Evolutionary conservation across 2,113 vertebrate species (phyloP).

Genomic region (Pica pica): DNA sequence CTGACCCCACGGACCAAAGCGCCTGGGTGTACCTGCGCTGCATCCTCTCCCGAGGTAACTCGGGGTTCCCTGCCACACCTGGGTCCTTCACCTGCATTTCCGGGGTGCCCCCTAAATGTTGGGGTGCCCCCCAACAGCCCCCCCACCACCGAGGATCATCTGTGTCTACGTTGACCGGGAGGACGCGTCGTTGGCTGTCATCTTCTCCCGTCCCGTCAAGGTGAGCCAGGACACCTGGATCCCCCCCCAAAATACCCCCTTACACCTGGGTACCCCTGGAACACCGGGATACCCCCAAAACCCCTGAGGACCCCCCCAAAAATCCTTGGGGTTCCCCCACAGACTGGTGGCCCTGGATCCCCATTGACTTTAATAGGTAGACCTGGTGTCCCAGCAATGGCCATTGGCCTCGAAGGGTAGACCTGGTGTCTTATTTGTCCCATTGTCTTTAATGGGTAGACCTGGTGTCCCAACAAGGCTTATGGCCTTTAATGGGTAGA

Average conservation of each 20-base stretch:
- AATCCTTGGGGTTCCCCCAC: neutral
- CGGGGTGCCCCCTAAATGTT: neutral
- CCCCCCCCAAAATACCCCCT: too few species aligned
- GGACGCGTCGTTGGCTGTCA: neutral
- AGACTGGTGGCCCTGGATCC: too few species aligned
- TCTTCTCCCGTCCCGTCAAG: neutral
- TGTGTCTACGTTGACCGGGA: neutral
- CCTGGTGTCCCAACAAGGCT: too few species aligned
- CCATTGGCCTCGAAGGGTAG: too few species aligned
- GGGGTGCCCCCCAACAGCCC: neutral
- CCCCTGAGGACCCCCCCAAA: neutral
- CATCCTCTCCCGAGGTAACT: neutral
- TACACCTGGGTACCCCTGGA: neutral
- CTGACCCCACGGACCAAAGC: neutral
- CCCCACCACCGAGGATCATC: neutral
- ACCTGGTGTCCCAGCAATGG: too few species aligned
- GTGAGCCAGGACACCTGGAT: neutral
- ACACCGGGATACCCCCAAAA: neutral
- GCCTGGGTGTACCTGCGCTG: neutral
- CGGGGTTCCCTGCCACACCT: fast-evolving
- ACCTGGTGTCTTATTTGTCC: too few species aligned
- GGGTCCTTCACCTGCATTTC: neutral
- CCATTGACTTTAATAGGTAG: too few species aligned
- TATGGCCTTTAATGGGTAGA: too few species aligned
- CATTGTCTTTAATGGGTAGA: too few species aligned